phyloP scores from a whole-genome alignment of 2,113 vertebrate genomes.

The Nannobrachium achirus region DNA sequence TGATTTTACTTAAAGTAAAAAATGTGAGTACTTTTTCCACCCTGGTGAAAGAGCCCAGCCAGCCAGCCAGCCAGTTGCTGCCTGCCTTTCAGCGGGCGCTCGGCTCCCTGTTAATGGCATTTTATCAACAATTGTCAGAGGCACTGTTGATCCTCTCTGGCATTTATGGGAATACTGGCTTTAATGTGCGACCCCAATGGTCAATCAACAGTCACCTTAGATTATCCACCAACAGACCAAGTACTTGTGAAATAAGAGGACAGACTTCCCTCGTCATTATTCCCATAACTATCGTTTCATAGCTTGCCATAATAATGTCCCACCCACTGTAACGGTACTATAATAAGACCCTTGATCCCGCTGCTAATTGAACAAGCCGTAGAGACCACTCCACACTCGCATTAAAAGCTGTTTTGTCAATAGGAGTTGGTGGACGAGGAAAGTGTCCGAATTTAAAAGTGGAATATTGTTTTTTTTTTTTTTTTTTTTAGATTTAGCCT shows the following conservation, averaged over 20 bases:
- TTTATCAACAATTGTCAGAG: constrained; percentile 64
- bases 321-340: neutral
- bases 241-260: constrained; percentile 7
- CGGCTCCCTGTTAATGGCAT: constrained; percentile 33
- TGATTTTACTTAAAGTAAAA: no score
- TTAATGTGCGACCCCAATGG: constrained; percentile 13
- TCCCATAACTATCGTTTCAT: neutral
- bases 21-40: no score
- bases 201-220: constrained; percentile 39
- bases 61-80: neutral
- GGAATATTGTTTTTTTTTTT: no score
- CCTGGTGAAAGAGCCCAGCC: no score
- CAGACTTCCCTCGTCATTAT: neutral
- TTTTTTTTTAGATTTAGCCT: neutral
- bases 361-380: neutral
- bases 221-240: neutral
- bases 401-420: constrained; percentile 3
- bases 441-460: neutral
- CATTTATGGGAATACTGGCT: constrained; percentile 27
- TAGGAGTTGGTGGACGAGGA: neutral
- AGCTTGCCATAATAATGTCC: neutral
- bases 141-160: constrained; percentile 34
- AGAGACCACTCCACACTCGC: neutral
- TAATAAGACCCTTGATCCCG: neutral
- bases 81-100: constrained; percentile 12